Conservation (phyloP, 2,113 vertebrate species). For the Procavia capensis region DNA sequence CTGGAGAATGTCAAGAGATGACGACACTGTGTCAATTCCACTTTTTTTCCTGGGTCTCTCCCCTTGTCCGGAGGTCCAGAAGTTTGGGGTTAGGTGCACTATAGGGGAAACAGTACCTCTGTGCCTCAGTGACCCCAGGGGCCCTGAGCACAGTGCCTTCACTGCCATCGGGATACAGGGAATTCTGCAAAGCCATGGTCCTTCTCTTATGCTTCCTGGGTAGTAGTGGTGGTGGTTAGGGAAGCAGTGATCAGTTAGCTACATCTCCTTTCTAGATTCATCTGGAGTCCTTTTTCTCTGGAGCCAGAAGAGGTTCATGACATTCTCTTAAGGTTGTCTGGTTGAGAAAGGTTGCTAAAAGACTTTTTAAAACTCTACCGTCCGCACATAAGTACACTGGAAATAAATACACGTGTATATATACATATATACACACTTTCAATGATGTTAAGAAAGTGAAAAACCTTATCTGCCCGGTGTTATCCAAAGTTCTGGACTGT, state of each 20-base stretch:
- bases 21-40: background rate
- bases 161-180: background rate
- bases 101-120: background rate
- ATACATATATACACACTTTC: rapidly evolving
- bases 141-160: background rate
- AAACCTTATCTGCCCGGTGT: background rate
- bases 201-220: no score
- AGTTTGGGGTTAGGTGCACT: background rate
- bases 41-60: background rate
- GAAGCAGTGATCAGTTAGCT: background rate
- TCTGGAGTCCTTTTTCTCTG: background rate
- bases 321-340: background rate
- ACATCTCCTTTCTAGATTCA: background rate
- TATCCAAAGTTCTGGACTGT: background rate
- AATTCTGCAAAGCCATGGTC: background rate
- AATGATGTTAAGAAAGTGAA: no score
- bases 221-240: rapidly evolving
- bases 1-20: background rate
- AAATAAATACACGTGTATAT: background rate
- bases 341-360: background rate
- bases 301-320: background rate
- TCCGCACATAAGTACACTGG: background rate
- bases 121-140: rapidly evolving
- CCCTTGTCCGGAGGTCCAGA: background rate
- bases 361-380: background rate